Evolutionary conservation across 2,888 invertebrate genomes (phyloP).

Genomic region (Heteropelma amictum): DNA sequence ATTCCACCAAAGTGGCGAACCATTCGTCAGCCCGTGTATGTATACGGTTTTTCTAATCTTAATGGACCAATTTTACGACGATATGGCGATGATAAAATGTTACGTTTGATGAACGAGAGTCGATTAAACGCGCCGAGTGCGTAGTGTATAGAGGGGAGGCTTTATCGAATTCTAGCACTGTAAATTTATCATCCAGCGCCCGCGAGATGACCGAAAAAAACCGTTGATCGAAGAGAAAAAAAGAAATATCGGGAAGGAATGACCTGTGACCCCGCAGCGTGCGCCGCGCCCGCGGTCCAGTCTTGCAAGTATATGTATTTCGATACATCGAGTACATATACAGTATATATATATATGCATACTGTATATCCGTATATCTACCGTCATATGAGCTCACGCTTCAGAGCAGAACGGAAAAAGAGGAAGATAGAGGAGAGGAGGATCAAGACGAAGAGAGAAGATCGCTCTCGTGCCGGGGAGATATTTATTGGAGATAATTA

Average conservation of each 20-base stretch:
- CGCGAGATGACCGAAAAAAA: slow-evolving; percentile 70
- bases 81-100: slow-evolving; percentile 52
- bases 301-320: slow-evolving; percentile 73
- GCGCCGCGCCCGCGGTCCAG: slow-evolving; percentile 44
- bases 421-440: neutral
- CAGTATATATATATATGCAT: too few relatives aligned
- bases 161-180: slow-evolving; percentile 65
- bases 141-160: slow-evolving; percentile 51
- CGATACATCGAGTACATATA: slow-evolving; percentile 64
- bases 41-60: neutral
- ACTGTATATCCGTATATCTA: too few relatives aligned
- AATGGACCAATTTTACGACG: neutral
- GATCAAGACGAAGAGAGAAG: slow-evolving; percentile 27
- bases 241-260: slow-evolving; percentile 72
- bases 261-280: slow-evolving; percentile 68
- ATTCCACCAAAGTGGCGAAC: too few relatives aligned
- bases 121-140: slow-evolving; percentile 67
- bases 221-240: slow-evolving; percentile 71
- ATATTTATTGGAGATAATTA: slow-evolving; percentile 78
- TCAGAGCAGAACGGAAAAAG: neutral
- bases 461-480: slow-evolving; percentile 75
- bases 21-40: too few relatives aligned
- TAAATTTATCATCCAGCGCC: slow-evolving; percentile 75
- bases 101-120: slow-evolving; percentile 68
- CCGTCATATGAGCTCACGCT: neutral